Conservation (phyloP, 23 tunicate genomes). For the Trididemnum clinides region DNA sequence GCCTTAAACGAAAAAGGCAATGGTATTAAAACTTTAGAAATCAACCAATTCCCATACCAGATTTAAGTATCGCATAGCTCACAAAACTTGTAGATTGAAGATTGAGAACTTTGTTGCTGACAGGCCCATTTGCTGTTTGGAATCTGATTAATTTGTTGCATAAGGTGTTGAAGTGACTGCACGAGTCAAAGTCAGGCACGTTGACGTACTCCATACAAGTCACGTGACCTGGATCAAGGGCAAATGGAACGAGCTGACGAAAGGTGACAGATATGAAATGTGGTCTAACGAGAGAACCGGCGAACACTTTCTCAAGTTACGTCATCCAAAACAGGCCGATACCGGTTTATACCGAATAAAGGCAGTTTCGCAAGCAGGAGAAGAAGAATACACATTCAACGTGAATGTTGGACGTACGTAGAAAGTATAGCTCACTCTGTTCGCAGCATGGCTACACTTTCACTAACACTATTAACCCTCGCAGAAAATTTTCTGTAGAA, state of each 20-base stretch:
- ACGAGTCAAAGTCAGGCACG: constrained; percentile 53
- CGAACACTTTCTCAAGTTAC: constrained; percentile 82
- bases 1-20: too few species aligned
- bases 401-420: constrained; percentile 92
- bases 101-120: neutral
- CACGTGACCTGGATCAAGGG: constrained; percentile 98
- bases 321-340: constrained; percentile 78
- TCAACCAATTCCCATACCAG: too few species aligned
- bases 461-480: too few species aligned
- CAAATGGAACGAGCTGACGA: constrained; percentile 96
- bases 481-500: too few species aligned
- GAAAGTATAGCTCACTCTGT: neutral
- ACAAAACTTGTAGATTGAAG: too few species aligned
- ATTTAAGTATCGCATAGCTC: too few species aligned
- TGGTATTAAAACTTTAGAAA: too few species aligned
- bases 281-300: constrained; percentile 70
- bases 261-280: constrained; percentile 95
- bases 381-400: constrained; percentile 81
- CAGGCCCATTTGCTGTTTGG: neutral
- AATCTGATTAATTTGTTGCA: neutral
- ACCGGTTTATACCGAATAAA: constrained; percentile 79
- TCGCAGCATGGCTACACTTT: too few species aligned
- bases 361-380: constrained; percentile 79
- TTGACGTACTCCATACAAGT: constrained; percentile 66
- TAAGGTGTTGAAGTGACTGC: constrained; percentile 76